A percentile compares a stretch with the other conserved stretches of the same genome.
Conservation (phyloP, 2,888 invertebrate species). For the Amitus sp. region DNA sequence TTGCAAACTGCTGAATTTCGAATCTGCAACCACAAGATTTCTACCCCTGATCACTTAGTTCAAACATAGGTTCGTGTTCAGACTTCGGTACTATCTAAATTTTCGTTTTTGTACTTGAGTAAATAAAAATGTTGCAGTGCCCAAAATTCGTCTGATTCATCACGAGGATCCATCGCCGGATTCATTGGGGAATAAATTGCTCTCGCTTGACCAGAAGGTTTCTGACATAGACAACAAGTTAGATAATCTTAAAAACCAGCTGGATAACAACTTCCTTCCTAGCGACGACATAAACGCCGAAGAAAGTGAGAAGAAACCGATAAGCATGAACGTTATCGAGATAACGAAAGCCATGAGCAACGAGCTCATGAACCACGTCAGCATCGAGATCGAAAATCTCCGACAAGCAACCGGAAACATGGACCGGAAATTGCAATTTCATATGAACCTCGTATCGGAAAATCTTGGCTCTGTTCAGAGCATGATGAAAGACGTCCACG, state of each 20-base stretch:
- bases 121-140: conserved; percentile 50
- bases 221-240: conserved; percentile 84
- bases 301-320: conserved; percentile 87
- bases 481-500: conserved; percentile 84
- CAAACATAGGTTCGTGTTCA: too few relatives aligned
- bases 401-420: conserved; percentile 80
- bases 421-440: conserved; percentile 85
- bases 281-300: conserved; percentile 85
- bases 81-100: too few relatives aligned
- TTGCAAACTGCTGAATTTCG: too few relatives aligned
- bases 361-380: conserved; percentile 82
- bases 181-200: conserved; percentile 66
- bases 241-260: conserved; percentile 81
- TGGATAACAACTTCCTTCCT: conserved; percentile 83
- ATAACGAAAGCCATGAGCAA: conserved; percentile 85
- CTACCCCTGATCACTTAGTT: too few relatives aligned
- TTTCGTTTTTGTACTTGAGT: too few relatives aligned
- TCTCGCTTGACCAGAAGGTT: conserved; percentile 84
- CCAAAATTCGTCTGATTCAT: conserved; percentile 54
- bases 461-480: conserved; percentile 81
- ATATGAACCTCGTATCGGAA: conserved; percentile 84
- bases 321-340: conserved; percentile 84
- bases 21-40: too few relatives aligned
- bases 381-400: conserved; percentile 83
- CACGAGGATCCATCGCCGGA: conserved; percentile 51